Evolutionary conservation across 2,888 invertebrate species (phyloP), one percentile per base, ranked within the genome.

Genomic region (Lepeophtheirus nordmannii): DNA sequence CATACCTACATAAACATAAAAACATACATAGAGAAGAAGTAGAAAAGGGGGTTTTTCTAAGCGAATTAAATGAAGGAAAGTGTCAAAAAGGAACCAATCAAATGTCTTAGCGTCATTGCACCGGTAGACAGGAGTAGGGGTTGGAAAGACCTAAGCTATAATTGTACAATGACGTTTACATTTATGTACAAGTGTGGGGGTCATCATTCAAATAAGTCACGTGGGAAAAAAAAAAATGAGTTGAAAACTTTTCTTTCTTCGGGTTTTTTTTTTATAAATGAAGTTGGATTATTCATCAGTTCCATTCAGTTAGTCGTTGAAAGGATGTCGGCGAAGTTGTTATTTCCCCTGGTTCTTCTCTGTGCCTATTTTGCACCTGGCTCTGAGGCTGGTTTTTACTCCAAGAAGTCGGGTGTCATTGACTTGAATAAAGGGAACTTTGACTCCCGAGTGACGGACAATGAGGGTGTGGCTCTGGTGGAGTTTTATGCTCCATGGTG

Each of bases 401-500:
- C 69, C 23, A 67, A 68, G 30, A 69, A 68, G 53, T 84, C 86
- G 39, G 85, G 85, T 74, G 92, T 96, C 20, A 80, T 93, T 12
- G 86, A 89, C 67, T 78, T 97, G 68, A 92, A 85, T n/a, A 82
- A 87, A 0, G 79, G 80, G 62, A 96, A 92, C 79, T 97, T 96
- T 75, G 85, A 94, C 72, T 82, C 80, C 70, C 78, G 85, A 71
- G 94, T 97, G 7, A 76, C 84, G 60, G 82, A 87, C 70, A 83
- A 89, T 70, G 87, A 94, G 75, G 83, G 85, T 71, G 78, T 97
- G 30, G 97, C 96, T 96, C 78, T 98, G 67, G 89, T 98, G 1
- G 96, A 98, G 74, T 94, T 92, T 77, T 94, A 82, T 76, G 96
- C 97, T 0, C 93, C 94, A 0, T 97, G 96, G 96, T 96, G 89